These are phyloP conservation scores for Synanceia verrucosa DNA, from an alignment of 2,797 vertebrate species.

Conservation along the genomic window DNA sequence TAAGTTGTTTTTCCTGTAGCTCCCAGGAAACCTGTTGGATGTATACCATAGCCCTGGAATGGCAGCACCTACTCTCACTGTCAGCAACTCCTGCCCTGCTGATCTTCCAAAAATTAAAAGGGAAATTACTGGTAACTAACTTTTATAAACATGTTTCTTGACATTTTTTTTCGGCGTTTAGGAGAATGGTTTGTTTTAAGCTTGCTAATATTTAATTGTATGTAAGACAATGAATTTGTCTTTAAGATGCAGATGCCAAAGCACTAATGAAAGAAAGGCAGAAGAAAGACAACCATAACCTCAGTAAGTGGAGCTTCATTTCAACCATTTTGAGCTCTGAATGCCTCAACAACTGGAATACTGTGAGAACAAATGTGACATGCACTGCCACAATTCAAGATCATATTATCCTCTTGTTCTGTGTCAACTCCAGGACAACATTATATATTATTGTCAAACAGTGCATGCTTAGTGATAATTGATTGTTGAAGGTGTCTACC, in stretches of 20 bases:
- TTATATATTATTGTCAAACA: too few species aligned
- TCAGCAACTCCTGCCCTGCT: slow-evolving; percentile 94
- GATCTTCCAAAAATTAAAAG: slow-evolving; percentile 92
- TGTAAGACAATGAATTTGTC: slow-evolving; percentile 12
- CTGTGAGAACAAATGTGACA: background rate
- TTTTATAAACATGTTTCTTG: background rate
- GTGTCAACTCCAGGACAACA: background rate
- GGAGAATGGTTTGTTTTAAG: background rate
- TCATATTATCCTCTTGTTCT: background rate
- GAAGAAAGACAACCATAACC: slow-evolving; percentile 95
- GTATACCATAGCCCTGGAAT: slow-evolving; percentile 86
- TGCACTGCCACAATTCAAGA: background rate
- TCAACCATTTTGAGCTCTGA: background rate
- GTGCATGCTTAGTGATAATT: background rate
- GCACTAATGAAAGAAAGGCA: slow-evolving; percentile 89
- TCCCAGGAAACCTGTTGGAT: slow-evolving; percentile 90
- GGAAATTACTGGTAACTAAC: slow-evolving; percentile 78
- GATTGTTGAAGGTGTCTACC: slow-evolving; percentile 8
- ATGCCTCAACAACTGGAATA: background rate
- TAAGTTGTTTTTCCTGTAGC: slow-evolving; percentile 68
- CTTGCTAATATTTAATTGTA: background rate
- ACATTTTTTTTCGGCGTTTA: background rate
- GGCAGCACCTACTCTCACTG: slow-evolving; percentile 83
- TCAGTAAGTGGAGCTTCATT: slow-evolving; percentile 83
- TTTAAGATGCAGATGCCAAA: slow-evolving; percentile 83